Percentiles rank a stretch among this genome's conserved stretches.
Conservation (phyloP, 2,888 invertebrate genomes). For the Acanthacorydalis orientalis region DNA sequence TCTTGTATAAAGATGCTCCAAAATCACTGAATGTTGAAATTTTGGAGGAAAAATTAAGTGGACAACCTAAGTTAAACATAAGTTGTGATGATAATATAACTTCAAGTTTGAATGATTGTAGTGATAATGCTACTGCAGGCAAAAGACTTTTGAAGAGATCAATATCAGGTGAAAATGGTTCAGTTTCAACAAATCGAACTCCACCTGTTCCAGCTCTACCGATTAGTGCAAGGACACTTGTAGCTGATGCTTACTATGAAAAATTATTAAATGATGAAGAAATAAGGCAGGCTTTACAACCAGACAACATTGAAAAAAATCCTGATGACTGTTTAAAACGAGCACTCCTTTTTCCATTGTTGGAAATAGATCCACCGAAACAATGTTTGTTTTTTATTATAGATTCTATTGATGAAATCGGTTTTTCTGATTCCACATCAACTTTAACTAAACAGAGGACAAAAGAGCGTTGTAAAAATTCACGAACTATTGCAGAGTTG, state of each 20-base stretch:
- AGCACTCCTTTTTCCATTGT: conserved; percentile 69
- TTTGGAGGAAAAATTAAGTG: background rate
- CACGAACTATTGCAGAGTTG: conserved; percentile 62
- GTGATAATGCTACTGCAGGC: conserved; percentile 4
- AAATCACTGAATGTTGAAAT: background rate
- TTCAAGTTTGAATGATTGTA: conserved; percentile 1
- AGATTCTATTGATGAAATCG: conserved; percentile 81
- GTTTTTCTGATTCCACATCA: conserved; percentile 33
- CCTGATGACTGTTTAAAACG: conserved; percentile 86
- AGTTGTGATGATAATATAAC: background rate
- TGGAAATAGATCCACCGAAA: conserved; percentile 75
- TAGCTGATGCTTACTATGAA: conserved; percentile 68
- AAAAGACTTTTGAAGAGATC: conserved; percentile 5
- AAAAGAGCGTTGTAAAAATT: conserved; percentile 27
- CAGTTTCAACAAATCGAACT: conserved; percentile 7
- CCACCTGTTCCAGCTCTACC: conserved; percentile 30
- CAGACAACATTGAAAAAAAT: conserved; percentile 68
- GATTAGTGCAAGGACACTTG: conserved; percentile 39
- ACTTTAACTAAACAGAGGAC: conserved; percentile 34
- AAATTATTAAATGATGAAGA: conserved; percentile 62
- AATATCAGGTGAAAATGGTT: conserved; percentile 5
- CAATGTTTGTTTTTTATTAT: conserved; percentile 71
- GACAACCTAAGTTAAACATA: background rate
- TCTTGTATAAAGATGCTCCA: background rate
- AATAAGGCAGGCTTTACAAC: conserved; percentile 62